Conservation (phyloP, 1,140 invertebrate genomes). For the Daktulosphaira vitifoliae region DNA sequence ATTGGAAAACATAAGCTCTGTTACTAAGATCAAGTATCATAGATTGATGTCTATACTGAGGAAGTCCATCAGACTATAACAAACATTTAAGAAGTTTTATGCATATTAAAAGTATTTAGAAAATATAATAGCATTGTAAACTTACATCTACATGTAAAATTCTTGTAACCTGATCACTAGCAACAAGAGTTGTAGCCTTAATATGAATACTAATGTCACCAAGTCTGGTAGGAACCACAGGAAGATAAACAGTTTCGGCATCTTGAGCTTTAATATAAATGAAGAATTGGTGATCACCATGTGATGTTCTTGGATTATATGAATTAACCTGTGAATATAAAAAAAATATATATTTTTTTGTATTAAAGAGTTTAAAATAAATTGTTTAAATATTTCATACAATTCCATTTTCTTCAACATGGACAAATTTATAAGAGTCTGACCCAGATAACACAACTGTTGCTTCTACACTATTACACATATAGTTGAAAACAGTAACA, state of each 20-base stretch:
- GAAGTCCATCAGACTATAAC: slow-evolving; percentile 75
- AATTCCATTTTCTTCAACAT: slow-evolving; percentile 83
- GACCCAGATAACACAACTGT: slow-evolving; percentile 79
- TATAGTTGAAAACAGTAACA: slow-evolving; percentile 90
- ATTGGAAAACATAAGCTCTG: slow-evolving; percentile 83
- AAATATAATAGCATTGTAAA: too few relatives aligned
- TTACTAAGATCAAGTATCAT: slow-evolving; percentile 85
- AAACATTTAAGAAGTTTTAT: too few relatives aligned
- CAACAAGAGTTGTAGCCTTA: slow-evolving; percentile 75
- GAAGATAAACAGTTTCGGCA: slow-evolving; percentile 72
- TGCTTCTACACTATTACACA: slow-evolving; percentile 71
- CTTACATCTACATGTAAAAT: slow-evolving; percentile 64
- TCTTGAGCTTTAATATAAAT: slow-evolving; percentile 76
- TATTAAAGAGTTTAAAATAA: neutral
- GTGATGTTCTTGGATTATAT: slow-evolving; percentile 77
- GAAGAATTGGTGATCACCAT: slow-evolving; percentile 88
- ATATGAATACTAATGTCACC: slow-evolving; percentile 73
- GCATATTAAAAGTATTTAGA: too few relatives aligned
- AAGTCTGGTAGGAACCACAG: slow-evolving; percentile 73
- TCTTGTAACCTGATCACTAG: slow-evolving; percentile 63
- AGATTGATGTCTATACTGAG: slow-evolving; percentile 84
- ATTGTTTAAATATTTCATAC: slow-evolving; percentile 47
- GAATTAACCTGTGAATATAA: slow-evolving; percentile 49
- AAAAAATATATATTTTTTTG: slow-evolving; percentile 20
- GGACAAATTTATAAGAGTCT: slow-evolving; percentile 83